Percentiles rank a stretch among this genome's conserved stretches.
phyloP scores from a whole-genome alignment of 1,140 invertebrate species.

The Alviniconcha marisindica region DNA sequence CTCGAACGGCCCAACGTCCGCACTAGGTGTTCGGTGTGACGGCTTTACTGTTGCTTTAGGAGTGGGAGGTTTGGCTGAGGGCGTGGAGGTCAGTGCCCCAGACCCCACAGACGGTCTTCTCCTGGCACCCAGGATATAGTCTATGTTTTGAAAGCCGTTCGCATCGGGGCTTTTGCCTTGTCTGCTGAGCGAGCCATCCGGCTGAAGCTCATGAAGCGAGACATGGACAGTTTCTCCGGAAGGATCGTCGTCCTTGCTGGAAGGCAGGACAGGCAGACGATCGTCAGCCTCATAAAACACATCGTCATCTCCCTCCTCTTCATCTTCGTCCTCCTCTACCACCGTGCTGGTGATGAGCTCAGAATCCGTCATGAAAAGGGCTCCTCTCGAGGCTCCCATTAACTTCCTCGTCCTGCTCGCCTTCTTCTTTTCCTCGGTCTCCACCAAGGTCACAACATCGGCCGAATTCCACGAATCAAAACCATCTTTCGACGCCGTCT shows the following conservation, averaged over 20 bases:
- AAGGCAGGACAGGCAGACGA: background rate
- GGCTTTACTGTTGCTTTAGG: background rate
- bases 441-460: background rate
- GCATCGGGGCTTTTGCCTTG: background rate
- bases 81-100: background rate
- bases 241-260: background rate
- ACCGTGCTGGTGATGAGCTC: background rate
- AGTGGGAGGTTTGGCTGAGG: background rate
- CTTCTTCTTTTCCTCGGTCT: background rate
- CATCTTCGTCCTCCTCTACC: conserved; percentile 1
- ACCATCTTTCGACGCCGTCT: too few species aligned
- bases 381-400: too few species aligned
- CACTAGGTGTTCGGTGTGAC: background rate
- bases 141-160: background rate
- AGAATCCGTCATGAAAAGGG: conserved; percentile 4
- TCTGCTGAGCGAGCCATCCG: background rate
- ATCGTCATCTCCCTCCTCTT: background rate
- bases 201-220: too few species aligned
- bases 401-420: background rate
- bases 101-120: too few species aligned
- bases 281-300: background rate
- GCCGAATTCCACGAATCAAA: too few species aligned
- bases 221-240: background rate
- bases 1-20: too few species aligned
- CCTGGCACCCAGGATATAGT: background rate